phyloP scores from a whole-genome alignment of 2,797 vertebrate genomes.

The Periophthalmus magnuspinnatus region DNA sequence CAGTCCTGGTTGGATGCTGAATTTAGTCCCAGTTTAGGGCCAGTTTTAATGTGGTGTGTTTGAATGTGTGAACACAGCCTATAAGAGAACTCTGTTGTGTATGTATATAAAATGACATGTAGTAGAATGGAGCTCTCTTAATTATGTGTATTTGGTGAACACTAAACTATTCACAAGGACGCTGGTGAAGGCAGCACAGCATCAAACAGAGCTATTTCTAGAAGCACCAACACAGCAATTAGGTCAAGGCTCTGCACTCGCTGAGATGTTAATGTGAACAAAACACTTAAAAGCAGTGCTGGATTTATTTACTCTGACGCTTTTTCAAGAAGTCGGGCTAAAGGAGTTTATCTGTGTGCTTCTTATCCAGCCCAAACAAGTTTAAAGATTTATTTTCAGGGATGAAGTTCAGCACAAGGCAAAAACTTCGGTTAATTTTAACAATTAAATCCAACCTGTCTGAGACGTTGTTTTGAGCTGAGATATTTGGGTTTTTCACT shows the following conservation, averaged over 20 bases:
- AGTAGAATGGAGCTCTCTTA: constrained; percentile 9
- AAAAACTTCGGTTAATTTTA: not conserved
- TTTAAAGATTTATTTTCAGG: constrained; percentile 54
- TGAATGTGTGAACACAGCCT: no score
- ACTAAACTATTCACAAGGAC: constrained; percentile 11
- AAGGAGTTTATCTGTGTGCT: constrained; percentile 8
- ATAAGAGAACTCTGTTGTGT: no score
- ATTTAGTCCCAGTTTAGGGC: no score
- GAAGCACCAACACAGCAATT: constrained; percentile 31
- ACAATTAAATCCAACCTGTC: not conserved
- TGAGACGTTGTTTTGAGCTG: not conserved
- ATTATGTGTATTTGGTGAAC: constrained; percentile 2
- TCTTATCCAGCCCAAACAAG: constrained; percentile 20
- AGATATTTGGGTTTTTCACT: no score
- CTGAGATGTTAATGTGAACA: constrained; percentile 25
- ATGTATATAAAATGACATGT: not conserved
- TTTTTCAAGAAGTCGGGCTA: constrained; percentile 23
- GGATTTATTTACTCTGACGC: not conserved
- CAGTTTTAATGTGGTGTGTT: no score
- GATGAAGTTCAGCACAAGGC: constrained; percentile 25
- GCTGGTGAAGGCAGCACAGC: not conserved
- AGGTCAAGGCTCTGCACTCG: constrained; percentile 18
- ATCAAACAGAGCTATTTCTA: constrained; percentile 23
- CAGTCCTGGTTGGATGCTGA: no score
- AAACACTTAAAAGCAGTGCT: constrained; percentile 24